phyloP scores from a whole-genome alignment of 2,888 invertebrate species.

The Drosophila phalerata region DNA sequence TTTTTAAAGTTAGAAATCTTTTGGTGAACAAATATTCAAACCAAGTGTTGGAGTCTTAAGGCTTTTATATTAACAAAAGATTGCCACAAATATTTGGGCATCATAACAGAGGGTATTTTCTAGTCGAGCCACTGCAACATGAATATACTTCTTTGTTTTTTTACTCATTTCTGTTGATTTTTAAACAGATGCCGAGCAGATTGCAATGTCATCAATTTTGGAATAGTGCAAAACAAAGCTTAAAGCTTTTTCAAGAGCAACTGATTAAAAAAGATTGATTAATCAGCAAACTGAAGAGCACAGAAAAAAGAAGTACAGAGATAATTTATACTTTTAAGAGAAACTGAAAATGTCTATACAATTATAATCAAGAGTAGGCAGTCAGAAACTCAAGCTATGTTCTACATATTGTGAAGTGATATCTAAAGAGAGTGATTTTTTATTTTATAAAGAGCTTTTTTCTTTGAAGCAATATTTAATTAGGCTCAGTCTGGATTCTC shows the following conservation, averaged over 20 bases:
- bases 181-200: neutral
- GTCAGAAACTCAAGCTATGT: too few species aligned
- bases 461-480: neutral
- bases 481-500: neutral
- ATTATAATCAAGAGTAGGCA: too few species aligned
- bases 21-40: too few species aligned
- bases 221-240: neutral
- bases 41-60: too few species aligned
- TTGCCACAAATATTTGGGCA: too few species aligned
- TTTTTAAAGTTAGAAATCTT: too few species aligned
- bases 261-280: neutral
- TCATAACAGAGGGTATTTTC: neutral
- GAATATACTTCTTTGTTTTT: neutral
- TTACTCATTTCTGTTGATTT: neutral
- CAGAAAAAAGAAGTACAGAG: neutral
- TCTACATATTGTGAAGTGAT: too few species aligned
- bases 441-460: neutral
- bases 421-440: too few species aligned
- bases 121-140: neutral
- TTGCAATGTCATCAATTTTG: slow-evolving; percentile 1
- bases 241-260: neutral
- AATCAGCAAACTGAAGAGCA: neutral
- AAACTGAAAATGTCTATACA: too few species aligned
- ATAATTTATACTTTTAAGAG: neutral
- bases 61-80: too few species aligned